phyloP scores from a whole-genome alignment of 1,140 invertebrate genomes.

The Platyscapa corneri region DNA sequence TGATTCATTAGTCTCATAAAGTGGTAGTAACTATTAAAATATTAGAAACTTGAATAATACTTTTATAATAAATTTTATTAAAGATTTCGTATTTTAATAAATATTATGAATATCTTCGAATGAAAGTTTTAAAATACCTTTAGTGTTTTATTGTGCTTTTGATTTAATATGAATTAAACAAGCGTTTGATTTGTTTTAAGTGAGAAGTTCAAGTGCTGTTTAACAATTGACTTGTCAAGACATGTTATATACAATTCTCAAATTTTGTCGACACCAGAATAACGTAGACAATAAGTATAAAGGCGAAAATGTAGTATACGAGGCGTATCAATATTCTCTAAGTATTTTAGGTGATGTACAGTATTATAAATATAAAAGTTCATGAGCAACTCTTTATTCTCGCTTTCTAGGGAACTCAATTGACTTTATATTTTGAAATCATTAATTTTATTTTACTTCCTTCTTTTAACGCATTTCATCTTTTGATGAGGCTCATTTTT shows the following conservation, averaged over 20 bases:
- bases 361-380: neutral
- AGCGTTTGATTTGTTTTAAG: neutral
- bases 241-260: neutral
- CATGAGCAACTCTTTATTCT: neutral
- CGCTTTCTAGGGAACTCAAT: neutral
- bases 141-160: too few species aligned
- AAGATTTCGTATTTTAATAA: too few species aligned
- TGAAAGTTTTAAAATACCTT: too few species aligned
- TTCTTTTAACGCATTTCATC: neutral
- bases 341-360: neutral
- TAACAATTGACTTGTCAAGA: neutral
- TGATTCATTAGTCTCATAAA: neutral
- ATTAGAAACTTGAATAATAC: neutral
- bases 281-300: neutral
- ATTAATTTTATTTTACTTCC: neutral
- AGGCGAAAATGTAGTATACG: neutral
- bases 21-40: neutral
- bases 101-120: too few species aligned
- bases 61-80: neutral
- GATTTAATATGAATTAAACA: too few species aligned
- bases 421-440: neutral
- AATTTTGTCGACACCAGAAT: neutral
- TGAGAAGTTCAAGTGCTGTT: neutral
- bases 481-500: too few species aligned
- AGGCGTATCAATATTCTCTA: constrained; percentile 40